Conservation (phyloP, 2,888 invertebrate species). For the Patella pellucida region DNA sequence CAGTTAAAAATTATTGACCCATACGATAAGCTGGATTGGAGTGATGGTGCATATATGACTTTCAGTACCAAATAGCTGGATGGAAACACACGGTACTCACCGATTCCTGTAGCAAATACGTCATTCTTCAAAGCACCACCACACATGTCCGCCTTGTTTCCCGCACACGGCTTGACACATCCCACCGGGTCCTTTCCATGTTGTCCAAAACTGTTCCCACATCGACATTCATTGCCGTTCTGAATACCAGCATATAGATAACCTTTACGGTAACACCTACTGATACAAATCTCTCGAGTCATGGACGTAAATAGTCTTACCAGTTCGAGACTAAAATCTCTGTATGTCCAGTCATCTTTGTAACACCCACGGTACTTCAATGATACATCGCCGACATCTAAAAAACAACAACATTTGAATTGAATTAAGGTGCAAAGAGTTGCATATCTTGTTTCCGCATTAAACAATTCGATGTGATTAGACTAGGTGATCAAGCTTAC, state of each 20-base stretch:
- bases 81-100: neutral
- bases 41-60: no score
- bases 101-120: conserved; percentile 20
- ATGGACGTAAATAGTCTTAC: conserved; percentile 9
- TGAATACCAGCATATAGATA: conserved; percentile 82
- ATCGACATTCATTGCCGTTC: conserved; percentile 90
- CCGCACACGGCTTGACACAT: conserved; percentile 15
- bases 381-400: neutral
- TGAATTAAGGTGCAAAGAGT: no score
- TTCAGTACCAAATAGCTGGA: no score
- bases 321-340: neutral
- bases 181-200: conserved; percentile 28
- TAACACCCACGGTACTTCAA: conserved; percentile 12
- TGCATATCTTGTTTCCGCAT: no score
- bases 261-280: conserved; percentile 73
- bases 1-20: no score
- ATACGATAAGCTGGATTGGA: no score
- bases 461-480: no score
- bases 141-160: conserved; percentile 12
- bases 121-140: conserved; percentile 16
- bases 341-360: conserved; percentile 17
- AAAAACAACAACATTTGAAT: neutral
- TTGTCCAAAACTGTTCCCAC: conserved; percentile 78
- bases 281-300: conserved; percentile 17
- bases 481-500: neutral